Conservation (phyloP, 2,113 vertebrate species). For the Motacilla tschutschensis region DNA sequence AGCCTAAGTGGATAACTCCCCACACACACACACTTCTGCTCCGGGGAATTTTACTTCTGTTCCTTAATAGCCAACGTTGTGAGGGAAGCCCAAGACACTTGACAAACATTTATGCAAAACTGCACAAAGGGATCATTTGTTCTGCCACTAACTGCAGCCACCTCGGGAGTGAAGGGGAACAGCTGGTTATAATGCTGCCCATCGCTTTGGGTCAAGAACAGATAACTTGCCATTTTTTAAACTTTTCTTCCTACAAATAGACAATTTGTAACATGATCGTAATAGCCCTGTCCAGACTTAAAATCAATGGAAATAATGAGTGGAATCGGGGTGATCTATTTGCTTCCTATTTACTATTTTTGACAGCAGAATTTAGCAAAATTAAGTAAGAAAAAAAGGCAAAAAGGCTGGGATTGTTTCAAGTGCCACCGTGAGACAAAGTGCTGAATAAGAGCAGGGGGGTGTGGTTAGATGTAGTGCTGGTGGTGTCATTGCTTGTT, state of each 20-base stretch:
- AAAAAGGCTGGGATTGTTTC: neutral
- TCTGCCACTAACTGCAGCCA: slow-evolving; percentile 23
- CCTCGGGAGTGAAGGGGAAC: neutral
- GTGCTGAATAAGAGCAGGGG: neutral
- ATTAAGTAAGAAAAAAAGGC: neutral
- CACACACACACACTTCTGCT: neutral
- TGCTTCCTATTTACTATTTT: slow-evolving; percentile 20
- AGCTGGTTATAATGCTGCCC: slow-evolving; percentile 39
- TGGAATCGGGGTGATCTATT: neutral
- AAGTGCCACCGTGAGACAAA: neutral
- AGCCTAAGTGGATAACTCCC: slow-evolving; percentile 28
- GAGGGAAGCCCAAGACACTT: slow-evolving; percentile 34
- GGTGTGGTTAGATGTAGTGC: neutral
- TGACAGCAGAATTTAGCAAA: neutral
- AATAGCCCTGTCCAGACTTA: neutral
- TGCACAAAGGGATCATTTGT: slow-evolving; percentile 53
- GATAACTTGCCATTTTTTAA: slow-evolving; percentile 5
- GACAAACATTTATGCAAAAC: slow-evolving; percentile 55
- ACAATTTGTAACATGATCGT: neutral
- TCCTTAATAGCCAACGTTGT: neutral
- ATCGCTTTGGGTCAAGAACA: neutral
- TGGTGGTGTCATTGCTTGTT: neutral
- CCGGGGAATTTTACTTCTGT: slow-evolving; percentile 47
- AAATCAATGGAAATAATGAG: slow-evolving; percentile 37
- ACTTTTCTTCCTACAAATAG: slow-evolving; percentile 26